A percentile compares a stretch with the other conserved stretches of the same genome.
Evolutionary conservation across 2,113 vertebrate species (phyloP).

Genomic region (Ursus arctos): DNA sequence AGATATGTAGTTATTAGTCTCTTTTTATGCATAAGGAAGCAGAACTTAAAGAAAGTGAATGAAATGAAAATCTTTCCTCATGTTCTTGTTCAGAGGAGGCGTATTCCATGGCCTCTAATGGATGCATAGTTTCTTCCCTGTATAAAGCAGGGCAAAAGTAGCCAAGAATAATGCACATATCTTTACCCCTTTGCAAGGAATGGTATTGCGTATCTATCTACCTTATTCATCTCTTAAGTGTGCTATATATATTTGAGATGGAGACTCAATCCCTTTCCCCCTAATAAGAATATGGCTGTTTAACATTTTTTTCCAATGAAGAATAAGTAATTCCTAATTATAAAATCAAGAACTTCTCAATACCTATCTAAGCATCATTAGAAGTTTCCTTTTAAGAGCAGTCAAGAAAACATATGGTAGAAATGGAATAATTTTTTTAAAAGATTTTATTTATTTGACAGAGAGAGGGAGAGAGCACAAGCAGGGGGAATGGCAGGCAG

Average conservation of each 20-base stretch:
- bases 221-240: neutral
- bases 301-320: neutral
- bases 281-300: neutral
- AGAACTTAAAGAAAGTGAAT: neutral
- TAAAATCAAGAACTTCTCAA: neutral
- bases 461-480: too few species aligned
- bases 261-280: neutral
- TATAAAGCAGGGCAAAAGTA: neutral
- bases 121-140: neutral
- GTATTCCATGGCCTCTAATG: neutral
- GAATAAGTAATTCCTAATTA: neutral
- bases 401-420: neutral
- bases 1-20: neutral
- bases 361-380: neutral
- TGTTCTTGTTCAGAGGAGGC: neutral
- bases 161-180: neutral
- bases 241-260: neutral
- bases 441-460: too few species aligned
- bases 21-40: neutral
- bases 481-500: too few species aligned
- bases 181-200: neutral
- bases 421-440: neutral
- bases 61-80: neutral
- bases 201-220: accelerated
- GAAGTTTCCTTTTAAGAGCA: neutral